Percentiles rank a stretch among this genome's conserved stretches.
These are phyloP conservation scores for Cygnus olor DNA, from an alignment of 2,797 vertebrate genomes.

Conservation along the genomic window DNA sequence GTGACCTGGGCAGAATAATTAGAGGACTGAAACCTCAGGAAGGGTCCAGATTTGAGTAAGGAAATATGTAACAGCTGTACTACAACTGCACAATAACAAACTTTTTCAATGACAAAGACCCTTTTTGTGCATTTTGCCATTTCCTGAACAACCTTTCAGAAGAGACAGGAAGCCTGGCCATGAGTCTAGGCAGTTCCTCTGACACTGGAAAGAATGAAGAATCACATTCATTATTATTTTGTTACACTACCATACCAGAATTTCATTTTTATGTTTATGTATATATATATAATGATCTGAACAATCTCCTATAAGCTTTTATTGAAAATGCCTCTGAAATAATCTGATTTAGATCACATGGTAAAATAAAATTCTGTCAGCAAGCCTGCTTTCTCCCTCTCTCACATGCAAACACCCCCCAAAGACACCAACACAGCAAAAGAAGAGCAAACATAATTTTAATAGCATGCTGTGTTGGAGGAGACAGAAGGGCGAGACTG, in stretches of 20 bases:
- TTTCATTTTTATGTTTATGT: neutral
- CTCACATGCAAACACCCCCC: neutral
- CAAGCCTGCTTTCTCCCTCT: neutral
- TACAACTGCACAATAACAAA: conserved; percentile 60
- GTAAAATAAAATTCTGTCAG: conserved; percentile 9
- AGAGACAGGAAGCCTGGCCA: conserved; percentile 68
- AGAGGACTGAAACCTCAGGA: conserved; percentile 49
- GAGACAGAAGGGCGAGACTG: neutral
- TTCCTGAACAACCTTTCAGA: conserved; percentile 55
- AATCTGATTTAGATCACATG: neutral
- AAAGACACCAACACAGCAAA: neutral
- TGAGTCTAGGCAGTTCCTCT: conserved; percentile 42
- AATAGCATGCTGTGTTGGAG: neutral
- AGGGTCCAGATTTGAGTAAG: conserved; percentile 40
- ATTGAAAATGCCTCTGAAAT: neutral
- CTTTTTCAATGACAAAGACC: conserved; percentile 47
- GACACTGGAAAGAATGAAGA: conserved; percentile 61
- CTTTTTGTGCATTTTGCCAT: conserved; percentile 30
- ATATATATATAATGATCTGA: neutral
- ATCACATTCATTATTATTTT: conserved; percentile 27
- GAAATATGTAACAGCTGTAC: conserved; percentile 64
- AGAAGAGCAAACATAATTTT: neutral
- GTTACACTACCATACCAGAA: conserved; percentile 7
- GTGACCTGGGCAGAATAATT: conserved; percentile 58
- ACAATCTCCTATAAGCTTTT: conserved; percentile 39